These are phyloP conservation scores for Cantharis rustica DNA, from an alignment of 2,888 invertebrate species.

Conservation along the genomic window DNA sequence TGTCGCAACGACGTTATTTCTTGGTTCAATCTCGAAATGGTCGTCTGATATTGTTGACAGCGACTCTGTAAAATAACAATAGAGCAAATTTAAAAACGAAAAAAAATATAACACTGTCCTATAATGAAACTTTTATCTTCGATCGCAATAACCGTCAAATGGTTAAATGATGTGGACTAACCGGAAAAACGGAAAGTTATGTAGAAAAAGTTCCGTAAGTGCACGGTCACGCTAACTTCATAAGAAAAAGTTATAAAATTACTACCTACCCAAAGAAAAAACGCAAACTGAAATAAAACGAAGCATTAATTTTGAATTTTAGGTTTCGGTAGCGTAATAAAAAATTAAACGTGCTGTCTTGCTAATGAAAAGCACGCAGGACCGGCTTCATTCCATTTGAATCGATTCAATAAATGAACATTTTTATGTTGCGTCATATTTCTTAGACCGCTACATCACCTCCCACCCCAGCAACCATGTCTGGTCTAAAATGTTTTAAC, in stretches of 20 bases:
- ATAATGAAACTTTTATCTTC: slow-evolving; percentile 5
- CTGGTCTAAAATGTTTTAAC: no score
- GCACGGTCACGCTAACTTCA: neutral
- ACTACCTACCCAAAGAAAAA: neutral
- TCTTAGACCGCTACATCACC: no score
- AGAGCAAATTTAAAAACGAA: slow-evolving; percentile 42
- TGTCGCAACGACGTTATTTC: slow-evolving; percentile 72
- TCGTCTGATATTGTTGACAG: slow-evolving; percentile 72
- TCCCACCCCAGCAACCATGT: no score
- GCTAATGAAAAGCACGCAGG: neutral
- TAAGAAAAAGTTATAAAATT: neutral
- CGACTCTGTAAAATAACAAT: slow-evolving; percentile 62
- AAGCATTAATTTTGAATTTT: neutral
- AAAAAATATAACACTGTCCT: neutral
- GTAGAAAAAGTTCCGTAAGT: neutral
- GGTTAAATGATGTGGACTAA: slow-evolving; percentile 1
- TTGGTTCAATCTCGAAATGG: slow-evolving; percentile 67
- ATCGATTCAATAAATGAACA: no score
- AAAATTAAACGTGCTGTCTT: neutral
- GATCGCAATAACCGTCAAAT: slow-evolving; percentile 9
- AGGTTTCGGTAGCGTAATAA: neutral
- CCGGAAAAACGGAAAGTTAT: neutral
- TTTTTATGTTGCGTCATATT: no score
- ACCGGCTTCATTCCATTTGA: neutral
- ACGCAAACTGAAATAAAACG: neutral